Evolutionary conservation across 2,888 invertebrate genomes (phyloP).

Genomic region (Mythimna ferrago): DNA sequence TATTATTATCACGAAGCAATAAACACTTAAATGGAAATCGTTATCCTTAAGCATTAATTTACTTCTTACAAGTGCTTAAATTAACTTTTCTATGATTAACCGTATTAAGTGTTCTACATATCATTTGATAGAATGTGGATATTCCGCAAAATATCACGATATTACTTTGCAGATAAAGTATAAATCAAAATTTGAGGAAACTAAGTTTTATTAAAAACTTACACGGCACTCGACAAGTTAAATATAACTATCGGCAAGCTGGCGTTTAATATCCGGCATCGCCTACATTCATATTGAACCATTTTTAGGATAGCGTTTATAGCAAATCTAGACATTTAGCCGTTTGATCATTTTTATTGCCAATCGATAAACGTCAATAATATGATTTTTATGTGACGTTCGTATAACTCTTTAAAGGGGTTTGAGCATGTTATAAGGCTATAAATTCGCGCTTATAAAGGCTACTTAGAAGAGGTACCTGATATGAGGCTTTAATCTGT

Average conservation of each 20-base stretch:
- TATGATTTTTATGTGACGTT: conserved; percentile 43
- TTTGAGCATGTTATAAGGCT: conserved; percentile 19
- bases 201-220: conserved; percentile 62
- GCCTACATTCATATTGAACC: conserved; percentile 55
- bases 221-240: conserved; percentile 56
- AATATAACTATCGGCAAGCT: conserved; percentile 62
- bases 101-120: not conserved
- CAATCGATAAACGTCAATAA: conserved; percentile 48
- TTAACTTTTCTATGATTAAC: not conserved
- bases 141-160: conserved; percentile 21
- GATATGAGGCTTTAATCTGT: conserved; percentile 25
- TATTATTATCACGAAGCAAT: conserved; percentile 23
- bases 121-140: not conserved
- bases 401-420: conserved; percentile 26
- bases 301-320: conserved; percentile 52
- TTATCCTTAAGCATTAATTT: conserved; percentile 11
- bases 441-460: conserved; percentile 35
- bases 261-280: conserved; percentile 67
- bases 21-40: conserved; percentile 17
- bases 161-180: conserved; percentile 38
- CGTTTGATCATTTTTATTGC: conserved; percentile 53
- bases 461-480: conserved; percentile 22
- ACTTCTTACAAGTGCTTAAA: conserved; percentile 3
- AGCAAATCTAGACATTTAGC: conserved; percentile 53
- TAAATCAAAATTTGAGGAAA: conserved; percentile 55